phyloP scores from a whole-genome alignment of 2,888 invertebrate species.

The Cephus runcator region DNA sequence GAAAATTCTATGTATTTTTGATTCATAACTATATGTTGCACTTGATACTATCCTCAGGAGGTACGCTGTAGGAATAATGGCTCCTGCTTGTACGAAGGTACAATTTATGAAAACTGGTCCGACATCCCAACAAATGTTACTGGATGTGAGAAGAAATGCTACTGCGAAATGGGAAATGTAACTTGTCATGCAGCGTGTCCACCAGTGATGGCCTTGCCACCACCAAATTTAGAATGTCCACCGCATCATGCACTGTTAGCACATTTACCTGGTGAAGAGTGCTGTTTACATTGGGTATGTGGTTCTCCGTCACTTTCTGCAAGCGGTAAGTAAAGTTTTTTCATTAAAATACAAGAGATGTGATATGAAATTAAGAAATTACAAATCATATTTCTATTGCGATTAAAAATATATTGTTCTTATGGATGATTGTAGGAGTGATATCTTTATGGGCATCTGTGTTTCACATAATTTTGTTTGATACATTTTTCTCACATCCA shows the following conservation, averaged over 20 bases:
- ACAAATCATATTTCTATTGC: not conserved
- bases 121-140: constrained; percentile 83
- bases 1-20: not conserved
- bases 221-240: constrained; percentile 78
- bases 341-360: not conserved
- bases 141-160: constrained; percentile 87
- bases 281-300: constrained; percentile 84
- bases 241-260: constrained; percentile 74
- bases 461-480: not conserved
- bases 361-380: not conserved
- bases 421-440: not conserved
- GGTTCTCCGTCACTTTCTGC: constrained; percentile 23
- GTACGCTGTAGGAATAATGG: constrained; percentile 85
- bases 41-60: constrained; percentile 65
- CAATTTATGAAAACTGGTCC: constrained; percentile 77
- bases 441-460: not conserved
- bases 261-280: constrained; percentile 79
- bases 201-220: constrained; percentile 81
- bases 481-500: not conserved
- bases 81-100: constrained; percentile 80
- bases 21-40: not conserved
- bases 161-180: constrained; percentile 87
- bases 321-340: not conserved
- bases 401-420: not conserved
- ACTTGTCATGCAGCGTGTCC: constrained; percentile 87